phyloP scores from a whole-genome alignment of 2,888 invertebrate species.

The Ceriagrion tenellum region DNA sequence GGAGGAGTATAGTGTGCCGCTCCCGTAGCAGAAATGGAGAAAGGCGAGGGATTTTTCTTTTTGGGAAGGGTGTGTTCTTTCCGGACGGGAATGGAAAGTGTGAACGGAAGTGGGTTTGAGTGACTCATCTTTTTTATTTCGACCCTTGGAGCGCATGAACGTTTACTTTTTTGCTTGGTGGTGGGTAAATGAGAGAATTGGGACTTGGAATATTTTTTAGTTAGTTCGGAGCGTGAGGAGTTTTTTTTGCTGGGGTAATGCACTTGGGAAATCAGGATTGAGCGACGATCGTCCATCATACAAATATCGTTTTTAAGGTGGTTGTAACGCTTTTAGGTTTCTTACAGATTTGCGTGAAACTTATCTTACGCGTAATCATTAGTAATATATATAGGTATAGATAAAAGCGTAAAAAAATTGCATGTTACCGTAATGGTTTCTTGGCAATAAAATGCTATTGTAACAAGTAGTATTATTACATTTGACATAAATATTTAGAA shows the following conservation, averaged over 20 bases:
- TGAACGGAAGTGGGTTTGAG: background rate
- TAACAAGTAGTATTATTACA: too few species aligned
- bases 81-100: background rate
- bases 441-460: too few species aligned
- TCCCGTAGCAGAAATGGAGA: background rate
- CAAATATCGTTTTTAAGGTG: too few species aligned
- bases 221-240: background rate
- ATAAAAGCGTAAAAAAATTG: too few species aligned
- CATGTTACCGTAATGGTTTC: too few species aligned
- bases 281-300: background rate
- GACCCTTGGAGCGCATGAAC: background rate
- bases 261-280: background rate
- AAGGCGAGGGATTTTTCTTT: too few species aligned
- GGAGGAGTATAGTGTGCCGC: background rate
- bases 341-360: too few species aligned
- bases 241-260: background rate
- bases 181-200: background rate
- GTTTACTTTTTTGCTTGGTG: background rate
- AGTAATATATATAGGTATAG: too few species aligned
- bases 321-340: too few species aligned
- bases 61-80: too few species aligned
- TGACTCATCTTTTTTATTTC: background rate
- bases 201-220: background rate
- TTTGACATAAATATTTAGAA: too few species aligned
- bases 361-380: too few species aligned